Percentiles rank a stretch among this genome's conserved stretches.
phyloP scores from a whole-genome alignment of 2,113 vertebrate genomes.

The Erpornis zantholeuca region DNA sequence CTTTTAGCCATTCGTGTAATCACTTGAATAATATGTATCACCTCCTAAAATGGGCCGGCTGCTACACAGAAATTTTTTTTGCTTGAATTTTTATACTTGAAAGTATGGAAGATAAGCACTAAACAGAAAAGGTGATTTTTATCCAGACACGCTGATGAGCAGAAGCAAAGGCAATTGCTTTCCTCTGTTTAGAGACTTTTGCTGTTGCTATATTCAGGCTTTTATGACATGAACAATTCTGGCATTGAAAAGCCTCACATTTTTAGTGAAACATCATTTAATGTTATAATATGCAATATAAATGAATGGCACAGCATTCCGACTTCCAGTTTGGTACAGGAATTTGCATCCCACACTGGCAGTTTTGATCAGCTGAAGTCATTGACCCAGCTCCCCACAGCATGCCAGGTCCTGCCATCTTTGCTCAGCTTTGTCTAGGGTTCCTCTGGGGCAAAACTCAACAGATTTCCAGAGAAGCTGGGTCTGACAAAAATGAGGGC shows the following conservation, averaged over 20 bases:
- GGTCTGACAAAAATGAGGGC: background rate
- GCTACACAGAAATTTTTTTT: background rate
- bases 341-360: background rate
- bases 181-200: constrained; percentile 9
- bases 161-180: background rate
- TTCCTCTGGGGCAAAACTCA: background rate
- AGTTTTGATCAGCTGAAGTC: background rate
- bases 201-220: constrained; percentile 5
- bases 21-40: constrained; percentile 53
- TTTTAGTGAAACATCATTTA: constrained; percentile 24
- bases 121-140: background rate
- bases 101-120: constrained; percentile 4
- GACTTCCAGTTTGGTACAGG: background rate
- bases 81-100: background rate
- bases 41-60: constrained; percentile 37
- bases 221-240: constrained; percentile 6
- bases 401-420: background rate
- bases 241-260: background rate
- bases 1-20: constrained; percentile 44
- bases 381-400: background rate
- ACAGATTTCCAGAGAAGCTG: background rate
- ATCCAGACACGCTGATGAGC: background rate
- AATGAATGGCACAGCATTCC: background rate
- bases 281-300: background rate
- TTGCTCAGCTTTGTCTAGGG: background rate